Evolutionary conservation across 2,888 invertebrate genomes (phyloP).

Genomic region (Nematopogon swammerdamellus): DNA sequence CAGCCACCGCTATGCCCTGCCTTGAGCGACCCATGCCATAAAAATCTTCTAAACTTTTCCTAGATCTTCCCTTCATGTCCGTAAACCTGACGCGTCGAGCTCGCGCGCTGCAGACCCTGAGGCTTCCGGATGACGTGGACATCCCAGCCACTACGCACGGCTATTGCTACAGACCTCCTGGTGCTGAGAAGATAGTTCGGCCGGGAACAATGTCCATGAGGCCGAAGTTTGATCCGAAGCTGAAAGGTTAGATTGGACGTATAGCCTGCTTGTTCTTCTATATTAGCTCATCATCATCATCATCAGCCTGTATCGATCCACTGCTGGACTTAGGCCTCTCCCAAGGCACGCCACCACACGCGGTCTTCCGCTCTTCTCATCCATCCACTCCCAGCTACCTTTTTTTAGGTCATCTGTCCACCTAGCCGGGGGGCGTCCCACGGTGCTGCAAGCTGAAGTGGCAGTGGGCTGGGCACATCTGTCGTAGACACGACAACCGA

Average conservation of each 20-base stretch:
- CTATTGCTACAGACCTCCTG: conserved; percentile 29
- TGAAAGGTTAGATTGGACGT: conserved; percentile 34
- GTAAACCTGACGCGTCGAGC: conserved; percentile 39
- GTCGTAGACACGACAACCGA: no score
- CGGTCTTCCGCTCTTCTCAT: no score
- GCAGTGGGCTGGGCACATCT: neutral
- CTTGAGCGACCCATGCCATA: no score
- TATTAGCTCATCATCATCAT: neutral
- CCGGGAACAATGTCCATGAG: conserved; percentile 29
- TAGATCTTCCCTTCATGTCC: conserved; percentile 47
- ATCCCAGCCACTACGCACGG: conserved; percentile 39
- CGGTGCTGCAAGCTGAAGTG: no score
- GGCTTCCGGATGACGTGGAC: conserved; percentile 34
- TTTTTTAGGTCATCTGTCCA: no score
- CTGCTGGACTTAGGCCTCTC: no score
- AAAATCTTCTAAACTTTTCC: no score
- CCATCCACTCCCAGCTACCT: no score
- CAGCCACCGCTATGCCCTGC: no score
- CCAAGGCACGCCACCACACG: no score
- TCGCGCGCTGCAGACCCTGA: conserved; percentile 38
- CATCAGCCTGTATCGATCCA: no score
- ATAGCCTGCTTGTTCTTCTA: conserved; percentile 1
- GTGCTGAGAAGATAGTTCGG: conserved; percentile 30
- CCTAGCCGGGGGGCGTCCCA: no score
- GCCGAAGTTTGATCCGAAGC: conserved; percentile 29